Percentiles rank a stretch among this genome's conserved stretches.
Evolutionary conservation across 2,888 invertebrate species (phyloP).

Genomic region (Beris chalybata): DNA sequence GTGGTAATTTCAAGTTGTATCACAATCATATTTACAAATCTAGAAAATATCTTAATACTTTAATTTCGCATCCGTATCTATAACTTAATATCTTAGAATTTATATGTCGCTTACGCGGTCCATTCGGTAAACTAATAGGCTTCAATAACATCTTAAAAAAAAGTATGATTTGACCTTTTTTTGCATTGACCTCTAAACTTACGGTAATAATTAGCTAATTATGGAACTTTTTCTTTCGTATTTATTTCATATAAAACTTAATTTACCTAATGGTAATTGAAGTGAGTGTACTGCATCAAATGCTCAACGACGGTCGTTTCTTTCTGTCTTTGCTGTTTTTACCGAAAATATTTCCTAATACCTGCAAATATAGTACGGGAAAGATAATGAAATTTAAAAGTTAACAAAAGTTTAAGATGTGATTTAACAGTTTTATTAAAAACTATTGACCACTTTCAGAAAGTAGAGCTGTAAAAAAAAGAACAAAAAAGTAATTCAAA

Average conservation of each 20-base stretch:
- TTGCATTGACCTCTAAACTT: too few species aligned
- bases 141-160: too few species aligned
- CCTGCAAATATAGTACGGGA: slow-evolving; percentile 49
- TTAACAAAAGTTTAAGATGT: too few species aligned
- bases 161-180: too few species aligned
- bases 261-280: too few species aligned
- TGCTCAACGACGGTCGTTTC: slow-evolving; percentile 76
- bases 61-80: neutral
- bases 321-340: slow-evolving; percentile 77
- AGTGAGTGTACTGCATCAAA: slow-evolving; percentile 57
- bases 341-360: slow-evolving; percentile 76
- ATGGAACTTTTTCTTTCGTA: too few species aligned
- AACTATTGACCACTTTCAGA: neutral
- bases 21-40: slow-evolving; percentile 28
- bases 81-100: too few species aligned
- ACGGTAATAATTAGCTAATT: too few species aligned
- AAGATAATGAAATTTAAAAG: slow-evolving; percentile 52
- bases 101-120: too few species aligned
- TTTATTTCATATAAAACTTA: too few species aligned
- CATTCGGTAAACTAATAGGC: too few species aligned
- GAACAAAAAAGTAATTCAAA: neutral
- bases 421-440: neutral
- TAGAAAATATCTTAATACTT: slow-evolving; percentile 5
- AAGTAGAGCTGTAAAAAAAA: neutral
- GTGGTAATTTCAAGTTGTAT: slow-evolving; percentile 26